phyloP scores from a whole-genome alignment of 2,888 invertebrate species.

The Dimorphilus gyrociliatus region DNA sequence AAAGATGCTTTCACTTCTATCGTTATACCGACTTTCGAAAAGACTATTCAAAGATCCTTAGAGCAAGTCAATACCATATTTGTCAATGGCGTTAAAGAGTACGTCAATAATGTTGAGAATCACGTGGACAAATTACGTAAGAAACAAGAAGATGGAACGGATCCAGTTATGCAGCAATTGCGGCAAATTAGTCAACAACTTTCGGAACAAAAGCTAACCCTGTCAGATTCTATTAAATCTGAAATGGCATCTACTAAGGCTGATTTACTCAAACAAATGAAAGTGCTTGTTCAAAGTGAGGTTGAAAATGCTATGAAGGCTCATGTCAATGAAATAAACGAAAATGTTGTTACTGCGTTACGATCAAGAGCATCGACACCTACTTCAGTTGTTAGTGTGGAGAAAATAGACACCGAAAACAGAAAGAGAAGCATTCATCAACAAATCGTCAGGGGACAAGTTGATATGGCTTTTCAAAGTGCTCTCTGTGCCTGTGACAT shows the following conservation, averaged over 20 bases:
- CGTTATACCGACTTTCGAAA: slow-evolving; percentile 64
- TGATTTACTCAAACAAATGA: slow-evolving; percentile 7
- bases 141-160: slow-evolving; percentile 19
- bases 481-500: slow-evolving; percentile 76
- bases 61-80: slow-evolving; percentile 74
- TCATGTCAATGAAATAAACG: slow-evolving; percentile 47
- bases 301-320: slow-evolving; percentile 38
- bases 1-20: slow-evolving; percentile 57
- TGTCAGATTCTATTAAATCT: too few relatives aligned
- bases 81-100: slow-evolving; percentile 71
- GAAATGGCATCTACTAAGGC: too few relatives aligned
- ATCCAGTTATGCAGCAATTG: slow-evolving; percentile 23
- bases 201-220: too few relatives aligned
- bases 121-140: slow-evolving; percentile 22
- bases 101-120: slow-evolving; percentile 21
- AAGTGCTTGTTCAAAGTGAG: slow-evolving; percentile 27
- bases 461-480: slow-evolving; percentile 69
- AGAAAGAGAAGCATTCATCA: slow-evolving; percentile 47
- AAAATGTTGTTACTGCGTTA: slow-evolving; percentile 45
- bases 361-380: slow-evolving; percentile 58
- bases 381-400: slow-evolving; percentile 12
- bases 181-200: slow-evolving; percentile 19
- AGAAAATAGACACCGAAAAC: slow-evolving; percentile 18
- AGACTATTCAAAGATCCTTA: slow-evolving; percentile 67
- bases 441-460: slow-evolving; percentile 52